Percentiles rank a stretch among this genome's conserved stretches.
Conservation (phyloP, 2,113 vertebrate species). For the Cynocephalus volans region DNA sequence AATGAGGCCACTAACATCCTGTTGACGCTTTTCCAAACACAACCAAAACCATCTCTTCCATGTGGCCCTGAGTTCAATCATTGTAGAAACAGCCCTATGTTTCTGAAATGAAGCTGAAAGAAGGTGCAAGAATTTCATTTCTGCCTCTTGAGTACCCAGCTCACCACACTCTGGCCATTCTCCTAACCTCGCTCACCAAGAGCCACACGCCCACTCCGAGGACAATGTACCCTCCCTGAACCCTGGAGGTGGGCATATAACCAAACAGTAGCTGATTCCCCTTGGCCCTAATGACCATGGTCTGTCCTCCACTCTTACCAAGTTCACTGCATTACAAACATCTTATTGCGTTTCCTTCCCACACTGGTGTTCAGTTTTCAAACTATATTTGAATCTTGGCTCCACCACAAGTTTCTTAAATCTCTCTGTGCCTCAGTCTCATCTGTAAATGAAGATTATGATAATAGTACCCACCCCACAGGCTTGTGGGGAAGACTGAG, state of each 20-base stretch:
- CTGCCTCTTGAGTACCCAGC: not conserved
- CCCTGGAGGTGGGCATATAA: no score
- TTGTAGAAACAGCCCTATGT: not conserved
- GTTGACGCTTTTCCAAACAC: not conserved
- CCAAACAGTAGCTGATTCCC: not conserved
- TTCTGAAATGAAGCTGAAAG: not conserved
- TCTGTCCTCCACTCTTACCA: not conserved
- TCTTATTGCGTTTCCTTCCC: not conserved
- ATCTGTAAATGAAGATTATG: not conserved
- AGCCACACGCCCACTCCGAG: not conserved
- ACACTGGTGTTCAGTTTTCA: not conserved
- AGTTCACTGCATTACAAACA: not conserved
- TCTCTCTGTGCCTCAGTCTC: not conserved
- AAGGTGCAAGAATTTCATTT: not conserved
- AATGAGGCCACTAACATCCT: not conserved
- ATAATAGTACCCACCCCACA: not conserved
- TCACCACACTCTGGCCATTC: not conserved
- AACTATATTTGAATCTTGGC: not conserved
- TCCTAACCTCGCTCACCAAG: not conserved
- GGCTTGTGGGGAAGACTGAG: not conserved
- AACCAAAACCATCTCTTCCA: not conserved
- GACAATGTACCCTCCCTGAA: not conserved
- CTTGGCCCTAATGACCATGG: not conserved
- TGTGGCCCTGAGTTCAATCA: not conserved
- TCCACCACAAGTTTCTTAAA: not conserved